Base-by-base conservation (phyloP, 2,113 vertebrate species). In the Mugil cephalus region DNA sequence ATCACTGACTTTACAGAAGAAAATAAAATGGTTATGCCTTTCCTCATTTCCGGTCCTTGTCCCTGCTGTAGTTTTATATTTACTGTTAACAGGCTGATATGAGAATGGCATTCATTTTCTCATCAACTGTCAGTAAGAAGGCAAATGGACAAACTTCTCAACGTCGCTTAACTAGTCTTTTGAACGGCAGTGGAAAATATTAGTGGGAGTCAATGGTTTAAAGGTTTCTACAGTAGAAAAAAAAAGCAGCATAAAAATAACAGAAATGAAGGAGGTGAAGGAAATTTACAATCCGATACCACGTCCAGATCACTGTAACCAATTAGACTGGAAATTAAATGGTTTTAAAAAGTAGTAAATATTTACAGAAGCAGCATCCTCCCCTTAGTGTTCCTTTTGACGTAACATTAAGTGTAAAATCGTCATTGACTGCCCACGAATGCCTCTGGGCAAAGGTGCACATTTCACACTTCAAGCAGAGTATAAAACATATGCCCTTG, bases 331-430 rank as follows among this genome's bases (percentile, higher is more conserved):
- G 55, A 36, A 62, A 69, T 67, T 38, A 73, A 75, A 72, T 34
- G 10, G 24, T 53, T 35, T 70, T 67, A 42, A 76, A 87, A 72
- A 74, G 69, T 65, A 58, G 45, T 68, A 75, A 77, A 69, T 87
- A 89, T 89, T 76, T 83, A 89, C 83, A 90, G 77, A 77, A 84
- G 87, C 87, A 86, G 82, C 77, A 78, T 79, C 24, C 52, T 80
- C 40, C 70, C 70, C 43, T 50, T 8, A 8, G n/a, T 68, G 12
- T 63, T 62, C 15, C n/a, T 30, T 30, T 30, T 45, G 40, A 24
- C 48, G 43, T 77, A 59, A 69, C 21, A 54, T 77, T 24, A 65
- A 5, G 66, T 74, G 77, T 42, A 77, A 86, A 87, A 67, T 38
- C 30, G 40, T 73, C 52, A 10, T 59, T 62, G 15, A 1, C 63